Evolutionary conservation across 2,797 vertebrate genomes (phyloP).

Genomic region (Falco peregrinus): DNA sequence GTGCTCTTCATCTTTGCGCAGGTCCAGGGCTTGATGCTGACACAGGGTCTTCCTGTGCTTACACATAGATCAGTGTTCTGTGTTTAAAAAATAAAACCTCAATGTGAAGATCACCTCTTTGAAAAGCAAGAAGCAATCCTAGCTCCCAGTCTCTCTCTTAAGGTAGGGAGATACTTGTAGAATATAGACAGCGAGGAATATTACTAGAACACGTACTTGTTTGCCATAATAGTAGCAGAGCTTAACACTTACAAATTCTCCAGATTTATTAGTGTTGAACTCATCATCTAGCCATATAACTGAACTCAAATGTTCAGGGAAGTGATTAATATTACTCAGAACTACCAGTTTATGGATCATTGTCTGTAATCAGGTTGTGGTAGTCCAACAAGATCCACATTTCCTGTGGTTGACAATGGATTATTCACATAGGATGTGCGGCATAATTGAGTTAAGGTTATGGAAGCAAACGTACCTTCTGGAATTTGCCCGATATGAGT

Average conservation of each 20-base stretch:
- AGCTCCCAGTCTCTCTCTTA: background rate
- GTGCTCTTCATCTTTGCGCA: background rate
- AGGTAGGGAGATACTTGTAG: background rate
- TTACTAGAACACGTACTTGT: background rate
- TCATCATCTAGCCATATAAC: background rate
- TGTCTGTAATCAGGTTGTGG: background rate
- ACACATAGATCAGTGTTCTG: background rate
- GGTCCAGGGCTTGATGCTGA: background rate
- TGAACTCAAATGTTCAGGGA: background rate
- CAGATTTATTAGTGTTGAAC: background rate
- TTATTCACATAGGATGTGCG: constrained; percentile 12
- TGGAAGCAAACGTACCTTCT: constrained; percentile 15
- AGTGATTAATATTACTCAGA: constrained; percentile 13
- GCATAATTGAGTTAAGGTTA: background rate
- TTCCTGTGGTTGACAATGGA: constrained; percentile 33
- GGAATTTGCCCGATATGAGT: background rate
- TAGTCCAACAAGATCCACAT: background rate
- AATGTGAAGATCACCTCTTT: background rate
- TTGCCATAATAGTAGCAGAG: background rate
- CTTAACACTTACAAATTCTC: background rate
- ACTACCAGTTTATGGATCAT: background rate
- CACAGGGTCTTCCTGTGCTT: background rate
- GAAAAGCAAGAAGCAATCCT: background rate
- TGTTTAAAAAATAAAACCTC: background rate
- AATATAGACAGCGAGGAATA: background rate